These are phyloP conservation scores for Tigriopus californicus DNA, from an alignment of 2,888 invertebrate genomes.

Conservation along the genomic window DNA sequence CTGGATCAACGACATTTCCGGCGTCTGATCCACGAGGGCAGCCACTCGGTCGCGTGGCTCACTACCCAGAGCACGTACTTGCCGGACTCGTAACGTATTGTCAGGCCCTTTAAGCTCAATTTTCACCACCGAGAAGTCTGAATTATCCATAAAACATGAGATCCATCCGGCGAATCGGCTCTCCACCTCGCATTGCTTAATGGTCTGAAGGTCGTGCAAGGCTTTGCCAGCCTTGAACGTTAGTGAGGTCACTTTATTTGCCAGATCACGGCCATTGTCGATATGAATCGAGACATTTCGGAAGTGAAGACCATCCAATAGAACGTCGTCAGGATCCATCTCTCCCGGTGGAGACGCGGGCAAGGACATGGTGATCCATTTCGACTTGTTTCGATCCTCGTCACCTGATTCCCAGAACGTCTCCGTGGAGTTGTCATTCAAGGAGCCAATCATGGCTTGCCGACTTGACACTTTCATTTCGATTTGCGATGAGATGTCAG, in stretches of 20 bases:
- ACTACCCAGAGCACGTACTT: conserved; percentile 46
- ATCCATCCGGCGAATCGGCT: conserved; percentile 73
- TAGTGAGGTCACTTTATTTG: conserved; percentile 46
- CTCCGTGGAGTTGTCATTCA: conserved; percentile 84
- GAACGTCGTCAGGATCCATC: neutral
- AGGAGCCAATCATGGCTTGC: conserved; percentile 76
- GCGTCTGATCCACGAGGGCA: neutral
- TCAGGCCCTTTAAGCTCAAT: conserved; percentile 80
- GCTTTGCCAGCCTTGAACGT: conserved; percentile 67
- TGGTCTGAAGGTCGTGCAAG: conserved; percentile 55
- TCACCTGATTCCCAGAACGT: conserved; percentile 99
- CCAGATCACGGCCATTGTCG: conserved; percentile 80
- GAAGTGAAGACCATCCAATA: conserved; percentile 44
- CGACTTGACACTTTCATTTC: conserved; percentile 79
- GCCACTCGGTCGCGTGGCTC: conserved; percentile 21
- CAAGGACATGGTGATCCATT: conserved; percentile 52
- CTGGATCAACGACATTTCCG: conserved; percentile 36
- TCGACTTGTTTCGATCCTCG: conserved; percentile 76
- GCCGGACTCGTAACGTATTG: conserved; percentile 68
- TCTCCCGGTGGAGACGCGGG: conserved; percentile 23
- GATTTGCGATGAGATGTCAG: conserved; percentile 51
- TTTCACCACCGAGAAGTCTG: conserved; percentile 32
- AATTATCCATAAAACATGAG: conserved; percentile 41
- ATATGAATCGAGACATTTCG: conserved; percentile 67
- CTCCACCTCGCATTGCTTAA: conserved; percentile 68